phyloP scores from a whole-genome alignment of 2,113 vertebrate genomes.

The Rostratula benghalensis region DNA sequence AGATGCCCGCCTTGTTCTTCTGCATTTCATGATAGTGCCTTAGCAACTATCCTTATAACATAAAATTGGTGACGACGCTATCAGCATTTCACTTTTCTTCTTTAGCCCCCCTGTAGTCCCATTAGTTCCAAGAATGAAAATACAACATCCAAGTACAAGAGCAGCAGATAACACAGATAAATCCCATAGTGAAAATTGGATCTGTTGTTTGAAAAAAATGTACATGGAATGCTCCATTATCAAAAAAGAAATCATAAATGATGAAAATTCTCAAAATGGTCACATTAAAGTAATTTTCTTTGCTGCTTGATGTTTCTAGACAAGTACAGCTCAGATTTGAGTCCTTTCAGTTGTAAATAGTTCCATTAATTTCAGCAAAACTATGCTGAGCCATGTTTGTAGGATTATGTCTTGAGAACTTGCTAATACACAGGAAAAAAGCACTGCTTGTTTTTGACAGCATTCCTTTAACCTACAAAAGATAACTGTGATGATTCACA shows the following conservation, averaged over 20 bases:
- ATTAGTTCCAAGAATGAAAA: background rate
- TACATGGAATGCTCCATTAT: background rate
- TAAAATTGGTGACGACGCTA: background rate
- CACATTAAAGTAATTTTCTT: conserved; percentile 36
- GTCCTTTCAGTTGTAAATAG: background rate
- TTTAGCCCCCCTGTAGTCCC: background rate
- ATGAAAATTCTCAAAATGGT: conserved; percentile 7
- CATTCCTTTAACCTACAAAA: background rate
- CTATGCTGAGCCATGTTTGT: background rate
- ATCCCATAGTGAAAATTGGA: background rate
- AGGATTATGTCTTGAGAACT: background rate
- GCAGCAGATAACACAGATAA: background rate
- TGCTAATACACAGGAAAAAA: background rate
- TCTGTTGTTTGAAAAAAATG: background rate
- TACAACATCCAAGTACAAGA: background rate
- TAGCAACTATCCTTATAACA: background rate
- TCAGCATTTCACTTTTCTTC: background rate
- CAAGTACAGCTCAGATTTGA: background rate
- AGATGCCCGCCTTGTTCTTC: background rate
- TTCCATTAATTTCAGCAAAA: conserved; percentile 5
- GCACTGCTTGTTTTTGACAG: background rate
- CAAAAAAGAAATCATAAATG: background rate
- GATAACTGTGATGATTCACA: background rate
- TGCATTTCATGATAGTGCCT: background rate
- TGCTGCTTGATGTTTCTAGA: background rate